Base-by-base conservation (phyloP, 2,113 vertebrate species). In the Cranoglanis bouderius region DNA sequence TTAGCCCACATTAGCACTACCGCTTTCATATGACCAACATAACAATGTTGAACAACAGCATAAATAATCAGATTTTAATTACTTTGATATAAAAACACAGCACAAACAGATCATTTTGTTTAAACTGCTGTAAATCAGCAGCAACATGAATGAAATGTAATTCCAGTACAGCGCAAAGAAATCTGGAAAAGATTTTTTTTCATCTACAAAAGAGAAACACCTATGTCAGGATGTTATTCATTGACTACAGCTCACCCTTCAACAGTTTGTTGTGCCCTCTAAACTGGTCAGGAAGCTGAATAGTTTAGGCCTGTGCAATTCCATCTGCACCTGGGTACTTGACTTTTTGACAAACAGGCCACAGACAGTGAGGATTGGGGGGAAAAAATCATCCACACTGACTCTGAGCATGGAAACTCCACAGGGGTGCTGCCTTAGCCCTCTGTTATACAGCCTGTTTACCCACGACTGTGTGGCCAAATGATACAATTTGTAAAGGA, bases 401-500 rank as follows among this genome's bases (percentile, higher is more conserved):
- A 38, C 19, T 55, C 19, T 26, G 32, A 24, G 43, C 21, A 77
- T n/a, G 61, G 61, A 8, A 65, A 65, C 26, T 65, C 10, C 0
- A n/a, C 29, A 13, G 29, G 9, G 29, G 29, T 51, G 43, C 43
- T n/a, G 40, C 1, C n/a, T 85, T 32, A 8, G 29, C 16, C 6
- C 63, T 51, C 84, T 85, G 84, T n/a, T 70, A 32, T 51, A 70
- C 63, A 72, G 46, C 19, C 40, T 84, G 18, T 46, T 67, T 84
- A 84, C 59, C 21, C 61, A 70, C 46, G 16, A 49, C 1, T 19
- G 40, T 70, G 43, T 85, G 12, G 40, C 40, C 13, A 51, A 51
- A 57, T 86, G 9, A 57, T 74, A 35, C 57, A 55, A 32, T 55
- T 74, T 40, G 16, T 16, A 16, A 10, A 85, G 19, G 63, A 72